These are phyloP conservation scores for Bergia puertoricense DNA, from an alignment of 92 coral and sea anemone genomes.

Conservation along the genomic window DNA sequence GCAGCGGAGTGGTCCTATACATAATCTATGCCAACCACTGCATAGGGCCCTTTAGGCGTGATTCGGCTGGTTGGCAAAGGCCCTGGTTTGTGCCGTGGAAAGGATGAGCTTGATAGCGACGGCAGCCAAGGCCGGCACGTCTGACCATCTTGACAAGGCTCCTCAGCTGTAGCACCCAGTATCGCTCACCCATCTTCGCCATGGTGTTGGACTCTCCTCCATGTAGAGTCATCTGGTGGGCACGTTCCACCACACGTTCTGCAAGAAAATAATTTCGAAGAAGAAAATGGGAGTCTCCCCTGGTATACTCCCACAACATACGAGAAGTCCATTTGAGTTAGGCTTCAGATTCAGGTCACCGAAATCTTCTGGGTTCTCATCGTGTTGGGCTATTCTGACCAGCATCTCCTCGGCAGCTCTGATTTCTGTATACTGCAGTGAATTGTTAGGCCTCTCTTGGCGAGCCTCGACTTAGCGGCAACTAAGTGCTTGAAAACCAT, in stretches of 20 bases:
- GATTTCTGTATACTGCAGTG: neutral
- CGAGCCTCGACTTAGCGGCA: neutral
- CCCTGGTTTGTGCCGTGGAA: too few relatives aligned
- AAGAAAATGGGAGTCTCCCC: conserved; percentile 42
- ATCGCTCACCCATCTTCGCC: conserved; percentile 46
- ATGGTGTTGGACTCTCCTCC: conserved; percentile 40
- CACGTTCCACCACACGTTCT: conserved; percentile 11
- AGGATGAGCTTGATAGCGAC: neutral
- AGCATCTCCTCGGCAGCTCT: conserved; percentile 13
- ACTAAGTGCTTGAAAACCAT: conserved; percentile 48
- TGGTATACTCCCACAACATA: conserved; percentile 38
- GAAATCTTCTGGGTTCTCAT: neutral
- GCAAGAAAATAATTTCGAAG: conserved; percentile 20
- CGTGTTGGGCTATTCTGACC: conserved; percentile 17
- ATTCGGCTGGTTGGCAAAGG: too few relatives aligned
- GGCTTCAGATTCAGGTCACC: conserved; percentile 34
- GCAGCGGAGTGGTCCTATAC: too few relatives aligned
- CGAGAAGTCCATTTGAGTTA: conserved; percentile 17
- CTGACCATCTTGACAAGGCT: neutral
- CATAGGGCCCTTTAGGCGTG: too few relatives aligned
- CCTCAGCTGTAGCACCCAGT: conserved; percentile 41
- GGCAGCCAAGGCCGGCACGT: neutral
- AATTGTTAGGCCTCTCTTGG: neutral
- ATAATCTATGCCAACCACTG: too few relatives aligned
- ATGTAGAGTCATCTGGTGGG: conserved; percentile 34